Base-by-base conservation (phyloP, 2,888 invertebrate genomes). In the Hermaeophaga mercurialis region DNA sequence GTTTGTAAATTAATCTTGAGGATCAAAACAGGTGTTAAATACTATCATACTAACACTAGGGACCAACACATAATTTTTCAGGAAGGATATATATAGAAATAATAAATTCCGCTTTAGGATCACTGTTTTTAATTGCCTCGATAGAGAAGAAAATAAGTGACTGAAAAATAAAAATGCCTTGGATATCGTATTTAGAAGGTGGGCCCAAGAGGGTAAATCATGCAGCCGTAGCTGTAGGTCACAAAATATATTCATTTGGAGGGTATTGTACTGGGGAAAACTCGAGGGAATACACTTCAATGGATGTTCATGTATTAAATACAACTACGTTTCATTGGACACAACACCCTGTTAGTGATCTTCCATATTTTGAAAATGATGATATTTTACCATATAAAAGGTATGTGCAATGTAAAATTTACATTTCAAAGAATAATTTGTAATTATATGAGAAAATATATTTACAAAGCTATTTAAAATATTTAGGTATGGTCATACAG, bases 131-230 rank as follows among this genome's bases (percentile, higher is more conserved):
- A 36, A 2, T 15, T 7, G 17, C 17, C 17, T 36, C 9, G 17
- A 31, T 11, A 17, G 5, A 36, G 15, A 9, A 36, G 8, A 36
- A 50, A 50, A 44, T 24, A 39, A 44, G 18, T 28, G 36, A 39
- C 17, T 18, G 19, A 39, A 34, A 36, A 3, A 17, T 6, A 17
- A 54, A 47, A 46, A 91, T 91, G 90, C 82, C 82, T 76, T 96
- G 95, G 96, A 91, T 90, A 47, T 85, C 89, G 24, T 87, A 87
- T 72, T 80, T 94, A 60, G 91, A 92, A 73, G 94, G 94, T 22
- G 95, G 95, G n/a, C 96, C 94, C 11, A 84, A 89, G 69, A 82
- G 94, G 59, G 94, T 94, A 9, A 94, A 94, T 76, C 94, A 94
- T 82, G 94, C 94, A n/a, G 93, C 92, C 3, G 92, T 90, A 17